Evolutionary conservation across 2,888 invertebrate species (phyloP).

Genomic region (Caenorhabditis wallacei): DNA sequence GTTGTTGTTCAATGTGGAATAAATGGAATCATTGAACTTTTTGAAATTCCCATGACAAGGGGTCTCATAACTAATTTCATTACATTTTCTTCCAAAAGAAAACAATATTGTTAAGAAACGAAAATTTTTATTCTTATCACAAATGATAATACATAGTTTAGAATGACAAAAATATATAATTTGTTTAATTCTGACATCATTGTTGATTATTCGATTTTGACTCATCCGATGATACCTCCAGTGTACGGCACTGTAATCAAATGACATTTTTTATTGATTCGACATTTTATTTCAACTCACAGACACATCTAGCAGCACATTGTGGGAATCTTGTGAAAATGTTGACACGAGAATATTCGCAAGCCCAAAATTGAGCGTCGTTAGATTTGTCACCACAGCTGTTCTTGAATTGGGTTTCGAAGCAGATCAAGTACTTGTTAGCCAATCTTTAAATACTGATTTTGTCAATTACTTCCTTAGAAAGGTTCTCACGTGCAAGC

Average conservation of each 20-base stretch:
- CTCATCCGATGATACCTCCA: conserved; percentile 71
- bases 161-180: conserved; percentile 50
- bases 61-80: neutral
- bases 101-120: neutral
- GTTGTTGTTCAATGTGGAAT: too few species aligned
- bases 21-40: too few species aligned
- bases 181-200: conserved; percentile 50
- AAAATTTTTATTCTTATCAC: conserved; percentile 57
- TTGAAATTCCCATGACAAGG: too few species aligned
- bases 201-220: conserved; percentile 6
- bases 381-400: conserved; percentile 66
- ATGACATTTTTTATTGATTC: neutral
- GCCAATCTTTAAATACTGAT: conserved; percentile 57
- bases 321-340: conserved; percentile 76
- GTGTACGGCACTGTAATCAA: conserved; percentile 67
- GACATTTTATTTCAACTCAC: conserved; percentile 61
- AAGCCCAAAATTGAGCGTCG: conserved; percentile 76
- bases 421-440: conserved; percentile 69
- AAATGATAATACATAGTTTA: conserved; percentile 57
- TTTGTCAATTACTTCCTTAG: neutral
- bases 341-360: conserved; percentile 75
- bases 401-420: conserved; percentile 68
- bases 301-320: conserved; percentile 72
- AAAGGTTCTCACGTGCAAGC: conserved; percentile 67
- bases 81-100: neutral